These are phyloP conservation scores for Rallus limicola DNA, from an alignment of 2,113 vertebrate genomes.

Conservation along the genomic window DNA sequence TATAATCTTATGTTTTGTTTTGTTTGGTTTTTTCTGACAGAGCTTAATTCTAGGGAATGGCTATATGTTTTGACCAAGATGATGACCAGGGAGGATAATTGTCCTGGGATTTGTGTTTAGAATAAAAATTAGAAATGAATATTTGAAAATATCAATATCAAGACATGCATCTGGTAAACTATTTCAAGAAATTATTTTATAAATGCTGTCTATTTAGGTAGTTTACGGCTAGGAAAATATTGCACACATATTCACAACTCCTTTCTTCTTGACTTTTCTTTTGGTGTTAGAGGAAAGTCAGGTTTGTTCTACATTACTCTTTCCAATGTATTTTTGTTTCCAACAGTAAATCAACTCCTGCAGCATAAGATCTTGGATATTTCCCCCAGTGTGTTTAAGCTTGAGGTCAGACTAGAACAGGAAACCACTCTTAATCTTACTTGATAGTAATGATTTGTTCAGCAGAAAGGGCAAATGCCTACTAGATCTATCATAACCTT, in stretches of 20 bases:
- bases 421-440: constrained; percentile 1
- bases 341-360: background rate
- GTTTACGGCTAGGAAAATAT: background rate
- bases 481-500: background rate
- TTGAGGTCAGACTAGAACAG: background rate
- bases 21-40: background rate
- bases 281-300: rapidly evolving
- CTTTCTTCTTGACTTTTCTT: background rate
- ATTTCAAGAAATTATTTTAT: background rate
- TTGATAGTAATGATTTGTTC: background rate
- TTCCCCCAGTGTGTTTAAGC: background rate
- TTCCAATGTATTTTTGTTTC: background rate
- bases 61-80: background rate
- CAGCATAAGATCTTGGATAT: background rate
- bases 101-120: background rate
- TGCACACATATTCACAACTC: background rate
- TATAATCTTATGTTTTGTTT: background rate
- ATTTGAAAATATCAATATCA: background rate
- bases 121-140: background rate
- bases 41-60: background rate
- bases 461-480: background rate
- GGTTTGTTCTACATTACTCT: background rate
- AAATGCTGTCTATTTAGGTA: background rate
- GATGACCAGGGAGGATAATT: background rate
- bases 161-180: background rate